Percentiles rank a stretch among this genome's conserved stretches.
Evolutionary conservation across 2,113 vertebrate genomes (phyloP).

Genomic region (Lontra canadensis): DNA sequence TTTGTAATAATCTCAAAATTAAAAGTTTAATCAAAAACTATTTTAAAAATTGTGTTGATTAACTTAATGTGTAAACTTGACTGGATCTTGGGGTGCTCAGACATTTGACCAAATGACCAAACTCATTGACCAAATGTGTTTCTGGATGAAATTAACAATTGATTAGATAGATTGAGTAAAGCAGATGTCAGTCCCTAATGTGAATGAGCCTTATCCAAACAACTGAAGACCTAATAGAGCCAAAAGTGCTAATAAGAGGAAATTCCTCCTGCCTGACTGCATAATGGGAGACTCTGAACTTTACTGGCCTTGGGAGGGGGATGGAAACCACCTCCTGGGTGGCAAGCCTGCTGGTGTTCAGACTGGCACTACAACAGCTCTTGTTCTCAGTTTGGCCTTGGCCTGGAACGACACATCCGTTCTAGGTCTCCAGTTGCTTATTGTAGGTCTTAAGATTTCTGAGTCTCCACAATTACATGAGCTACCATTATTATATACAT

Average conservation of each 20-base stretch:
- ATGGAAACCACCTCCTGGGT: background rate
- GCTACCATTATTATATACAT: background rate
- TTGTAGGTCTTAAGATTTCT: background rate
- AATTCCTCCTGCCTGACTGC: background rate
- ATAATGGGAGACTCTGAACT: background rate
- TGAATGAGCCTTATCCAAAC: background rate
- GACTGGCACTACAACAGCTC: background rate
- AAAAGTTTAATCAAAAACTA: background rate
- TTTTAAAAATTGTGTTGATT: background rate
- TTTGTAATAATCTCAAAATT: background rate
- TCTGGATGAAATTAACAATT: background rate
- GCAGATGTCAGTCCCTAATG: background rate
- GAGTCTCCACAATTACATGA: background rate
- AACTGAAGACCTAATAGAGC: background rate
- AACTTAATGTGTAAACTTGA: background rate
- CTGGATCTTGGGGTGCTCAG: fast-evolving
- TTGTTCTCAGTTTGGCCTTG: background rate
- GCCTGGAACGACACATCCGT: background rate
- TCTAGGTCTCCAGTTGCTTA: background rate
- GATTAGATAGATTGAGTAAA: background rate
- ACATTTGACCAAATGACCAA: background rate
- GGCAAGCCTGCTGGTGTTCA: background rate
- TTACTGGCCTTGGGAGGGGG: background rate
- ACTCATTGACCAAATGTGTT: no score
- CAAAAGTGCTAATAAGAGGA: background rate